Evolutionary conservation across 30 jellyfish, hydroid and myxozoan genomes (phyloP), one percentile per base, ranked within the genome.

Genomic region (Mastigias papua): DNA sequence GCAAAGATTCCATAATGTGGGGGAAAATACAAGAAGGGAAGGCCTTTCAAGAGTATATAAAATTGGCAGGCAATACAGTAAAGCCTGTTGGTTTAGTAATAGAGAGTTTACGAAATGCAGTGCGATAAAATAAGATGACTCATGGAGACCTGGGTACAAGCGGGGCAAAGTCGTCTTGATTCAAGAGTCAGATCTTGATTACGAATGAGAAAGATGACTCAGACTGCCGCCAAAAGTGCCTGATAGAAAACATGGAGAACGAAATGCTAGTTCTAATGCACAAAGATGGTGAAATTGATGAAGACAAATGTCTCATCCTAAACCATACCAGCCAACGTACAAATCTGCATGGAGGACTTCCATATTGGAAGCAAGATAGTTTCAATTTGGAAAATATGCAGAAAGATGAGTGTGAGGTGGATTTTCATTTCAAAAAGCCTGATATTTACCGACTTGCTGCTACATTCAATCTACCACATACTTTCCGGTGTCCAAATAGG

Each of bases 371-470:
- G n/a, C n/a, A n/a, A n/a, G n/a, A n/a, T n/a, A n/a, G 81, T 8
- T 84, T 84, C 51, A 76, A 84, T 21, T 64, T 84, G 70, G 87
- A 70, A 20, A 35, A 26, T 13, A 33, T 70, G 78, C 8, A 81
- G 25, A 88, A 70, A 48, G 92, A 82, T 23, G 92, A 82, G 77
- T 82, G 92, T 69, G 70, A 67, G 54, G 76, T 60, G 6, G 87
- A 82, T 34, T 67, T 82, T 66, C 76, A 76, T 28, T 82, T 64
- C 49, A 62, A 37, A 63, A 82, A 82, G 61, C 61, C 69, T 27
- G 70, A 58, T 28, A 58, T 58, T 5, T 2, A 5, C 21, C 48
- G 77, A 32, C 85, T 82, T 42, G 73, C 50, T 57, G 91, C 57
- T 57, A 73, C 84, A 20, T 66, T 81, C 19, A 34, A 81, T 19